A percentile compares a stretch with the other conserved stretches of the same genome.
phyloP scores from a whole-genome alignment of 2,888 invertebrate species.

The Nomada ferruginata region DNA sequence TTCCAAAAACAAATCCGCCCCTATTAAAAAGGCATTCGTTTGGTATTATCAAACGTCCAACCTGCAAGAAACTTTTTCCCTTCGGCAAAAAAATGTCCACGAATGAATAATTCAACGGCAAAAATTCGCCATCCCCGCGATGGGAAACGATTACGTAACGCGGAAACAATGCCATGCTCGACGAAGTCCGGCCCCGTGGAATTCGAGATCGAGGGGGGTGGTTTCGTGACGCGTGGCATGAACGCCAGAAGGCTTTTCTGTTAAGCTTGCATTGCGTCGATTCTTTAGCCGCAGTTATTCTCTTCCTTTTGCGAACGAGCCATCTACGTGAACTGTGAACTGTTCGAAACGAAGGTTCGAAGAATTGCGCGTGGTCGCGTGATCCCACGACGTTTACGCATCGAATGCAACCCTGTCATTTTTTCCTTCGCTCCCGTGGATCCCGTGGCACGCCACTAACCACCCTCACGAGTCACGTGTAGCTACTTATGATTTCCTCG shows the following conservation, averaged over 20 bases:
- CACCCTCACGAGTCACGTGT: conserved; percentile 24
- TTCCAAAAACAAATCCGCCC: neutral
- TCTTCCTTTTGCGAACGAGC: conserved; percentile 36
- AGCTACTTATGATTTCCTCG: conserved; percentile 65
- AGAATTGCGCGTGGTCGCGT: conserved; percentile 72
- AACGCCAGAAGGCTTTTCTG: neutral
- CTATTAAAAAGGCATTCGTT: neutral
- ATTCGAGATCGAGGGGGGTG: conserved; percentile 54
- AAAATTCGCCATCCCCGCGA: conserved; percentile 25
- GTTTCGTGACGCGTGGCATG: conserved; percentile 55
- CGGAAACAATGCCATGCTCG: conserved; percentile 54
- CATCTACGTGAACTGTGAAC: conserved; percentile 26
- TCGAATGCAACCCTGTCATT: conserved; percentile 75
- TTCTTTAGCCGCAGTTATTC: neutral
- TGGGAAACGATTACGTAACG: conserved; percentile 42
- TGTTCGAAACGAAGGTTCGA: conserved; percentile 45
- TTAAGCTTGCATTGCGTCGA: neutral
- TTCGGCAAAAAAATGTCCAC: conserved; percentile 22
- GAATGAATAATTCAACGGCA: conserved; percentile 49
- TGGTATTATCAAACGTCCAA: neutral
- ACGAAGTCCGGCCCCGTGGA: conserved; percentile 40
- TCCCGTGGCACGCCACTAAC: conserved; percentile 63
- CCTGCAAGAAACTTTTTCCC: neutral
- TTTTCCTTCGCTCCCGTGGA: conserved; percentile 61
- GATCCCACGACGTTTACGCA: conserved; percentile 68